A percentile compares a stretch with the other conserved stretches of the same genome.
These are phyloP conservation scores for Parnassius glacialis DNA, from an alignment of 2,888 invertebrate species.

Conservation along the genomic window DNA sequence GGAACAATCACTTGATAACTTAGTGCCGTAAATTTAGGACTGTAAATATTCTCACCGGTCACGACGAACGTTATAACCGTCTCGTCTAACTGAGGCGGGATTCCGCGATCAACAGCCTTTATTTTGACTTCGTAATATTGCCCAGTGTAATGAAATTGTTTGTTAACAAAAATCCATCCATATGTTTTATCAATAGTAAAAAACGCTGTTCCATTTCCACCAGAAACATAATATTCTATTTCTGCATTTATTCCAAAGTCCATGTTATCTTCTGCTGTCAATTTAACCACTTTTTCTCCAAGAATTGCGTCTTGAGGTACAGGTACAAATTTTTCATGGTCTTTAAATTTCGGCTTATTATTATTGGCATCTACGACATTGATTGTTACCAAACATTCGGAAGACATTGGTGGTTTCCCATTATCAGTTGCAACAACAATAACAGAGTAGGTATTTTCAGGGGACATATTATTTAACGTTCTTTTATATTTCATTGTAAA, in stretches of 20 bases:
- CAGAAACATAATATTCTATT: conserved; percentile 87
- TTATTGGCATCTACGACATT: conserved; percentile 96
- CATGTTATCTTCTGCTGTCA: conserved; percentile 87
- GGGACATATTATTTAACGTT: conserved; percentile 89
- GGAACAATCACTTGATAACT: conserved; percentile 95
- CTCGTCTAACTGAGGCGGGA: conserved; percentile 91
- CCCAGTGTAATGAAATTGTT: conserved; percentile 79
- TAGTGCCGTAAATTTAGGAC: conserved; percentile 90
- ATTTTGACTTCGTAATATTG: conserved; percentile 85
- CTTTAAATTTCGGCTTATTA: conserved; percentile 91
- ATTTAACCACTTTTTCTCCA: conserved; percentile 86
- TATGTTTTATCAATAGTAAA: conserved; percentile 87
- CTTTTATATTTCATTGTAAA: conserved; percentile 90
- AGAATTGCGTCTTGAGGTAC: conserved; percentile 88
- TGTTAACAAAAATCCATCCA: conserved; percentile 90
- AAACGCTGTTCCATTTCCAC: conserved; percentile 88
- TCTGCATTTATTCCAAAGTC: conserved; percentile 95
- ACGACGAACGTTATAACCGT: conserved; percentile 87
- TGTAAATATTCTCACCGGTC: conserved; percentile 90
- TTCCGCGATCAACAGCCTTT: conserved; percentile 92
- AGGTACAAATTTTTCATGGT: conserved; percentile 87
- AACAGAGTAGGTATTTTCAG: conserved; percentile 94
- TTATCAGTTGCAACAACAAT: conserved; percentile 95
- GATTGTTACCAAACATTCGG: conserved; percentile 91
- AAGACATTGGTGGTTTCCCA: conserved; percentile 96